A percentile compares a stretch with the other conserved stretches of the same genome.
These are phyloP conservation scores for Acipenser transmontanus DNA, from an alignment of 2,797 vertebrate genomes.

Conservation along the genomic window DNA sequence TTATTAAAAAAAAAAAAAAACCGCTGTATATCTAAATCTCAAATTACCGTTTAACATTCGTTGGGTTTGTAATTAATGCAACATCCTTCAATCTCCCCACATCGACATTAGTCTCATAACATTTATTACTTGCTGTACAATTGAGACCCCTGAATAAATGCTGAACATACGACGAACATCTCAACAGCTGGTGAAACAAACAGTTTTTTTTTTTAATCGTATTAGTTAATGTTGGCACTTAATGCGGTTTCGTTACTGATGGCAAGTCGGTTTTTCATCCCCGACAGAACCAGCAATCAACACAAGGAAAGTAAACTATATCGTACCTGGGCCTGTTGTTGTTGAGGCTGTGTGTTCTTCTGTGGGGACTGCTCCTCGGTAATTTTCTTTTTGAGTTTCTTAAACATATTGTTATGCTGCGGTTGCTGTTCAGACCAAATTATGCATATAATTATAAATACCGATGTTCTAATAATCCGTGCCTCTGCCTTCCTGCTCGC, in stretches of 20 bases:
- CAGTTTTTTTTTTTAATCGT: neutral
- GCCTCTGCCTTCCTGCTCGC: slow-evolving; percentile 33
- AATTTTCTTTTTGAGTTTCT: slow-evolving; percentile 81
- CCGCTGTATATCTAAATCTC: too few species aligned
- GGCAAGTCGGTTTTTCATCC: neutral
- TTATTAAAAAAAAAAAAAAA: too few species aligned
- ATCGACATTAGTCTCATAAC: too few species aligned
- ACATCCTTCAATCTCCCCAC: too few species aligned
- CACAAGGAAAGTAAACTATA: too few species aligned
- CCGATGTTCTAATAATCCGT: slow-evolving; percentile 29
- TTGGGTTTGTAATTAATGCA: too few species aligned
- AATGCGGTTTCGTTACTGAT: neutral
- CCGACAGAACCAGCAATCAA: neutral
- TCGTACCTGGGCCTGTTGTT: slow-evolving; percentile 67
- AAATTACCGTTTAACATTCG: too few species aligned
- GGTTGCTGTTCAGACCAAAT: slow-evolving; percentile 11
- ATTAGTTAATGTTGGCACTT: neutral
- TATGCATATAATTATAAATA: slow-evolving; percentile 14
- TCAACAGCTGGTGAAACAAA: neutral
- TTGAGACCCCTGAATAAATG: too few species aligned
- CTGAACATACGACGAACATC: too few species aligned
- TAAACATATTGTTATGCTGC: slow-evolving; percentile 66
- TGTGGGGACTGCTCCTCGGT: slow-evolving; percentile 71
- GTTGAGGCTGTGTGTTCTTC: slow-evolving; percentile 59
- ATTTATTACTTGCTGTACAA: too few species aligned